These are phyloP conservation scores for Mola mola DNA, from an alignment of 2,113 vertebrate genomes.

Conservation along the genomic window DNA sequence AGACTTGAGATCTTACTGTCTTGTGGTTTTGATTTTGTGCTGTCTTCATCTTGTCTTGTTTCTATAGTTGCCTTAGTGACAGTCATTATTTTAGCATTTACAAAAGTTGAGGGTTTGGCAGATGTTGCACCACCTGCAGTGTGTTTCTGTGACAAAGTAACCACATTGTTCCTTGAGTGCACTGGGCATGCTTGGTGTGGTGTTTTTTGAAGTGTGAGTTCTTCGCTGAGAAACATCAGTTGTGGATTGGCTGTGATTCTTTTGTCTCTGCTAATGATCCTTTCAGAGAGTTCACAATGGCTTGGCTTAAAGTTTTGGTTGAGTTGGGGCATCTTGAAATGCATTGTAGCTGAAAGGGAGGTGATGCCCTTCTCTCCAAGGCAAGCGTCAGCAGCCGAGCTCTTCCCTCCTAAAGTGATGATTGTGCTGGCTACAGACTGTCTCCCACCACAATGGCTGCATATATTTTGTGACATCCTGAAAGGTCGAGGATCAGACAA, in stretches of 20 bases:
- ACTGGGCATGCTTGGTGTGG: slow-evolving; percentile 60
- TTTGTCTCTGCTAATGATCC: slow-evolving; percentile 36
- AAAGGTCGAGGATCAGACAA: slow-evolving; percentile 46
- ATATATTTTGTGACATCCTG: slow-evolving; percentile 59
- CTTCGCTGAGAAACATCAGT: slow-evolving; percentile 48
- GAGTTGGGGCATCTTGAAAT: slow-evolving; percentile 9
- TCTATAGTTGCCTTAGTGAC: slow-evolving; percentile 69
- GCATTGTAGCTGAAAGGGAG: not conserved
- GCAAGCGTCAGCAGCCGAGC: not conserved
- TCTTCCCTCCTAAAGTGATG: slow-evolving; percentile 15
- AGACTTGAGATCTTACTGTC: slow-evolving; percentile 29
- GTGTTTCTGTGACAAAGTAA: slow-evolving; percentile 12
- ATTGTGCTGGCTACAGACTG: slow-evolving; percentile 40
- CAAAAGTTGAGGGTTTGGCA: slow-evolving; percentile 13
- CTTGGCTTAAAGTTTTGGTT: slow-evolving; percentile 27
- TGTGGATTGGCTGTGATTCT: slow-evolving; percentile 44
- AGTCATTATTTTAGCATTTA: slow-evolving; percentile 52
- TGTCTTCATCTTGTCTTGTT: slow-evolving; percentile 26
- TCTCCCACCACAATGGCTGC: slow-evolving; percentile 71
- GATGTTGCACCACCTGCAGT: not conserved
- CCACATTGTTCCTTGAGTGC: slow-evolving; percentile 36
- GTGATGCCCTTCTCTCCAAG: slow-evolving; percentile 22
- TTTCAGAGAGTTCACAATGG: slow-evolving; percentile 38
- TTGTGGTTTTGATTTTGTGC: not conserved
- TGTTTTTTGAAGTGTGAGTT: slow-evolving; percentile 32